Base-by-base conservation (phyloP, 2,113 vertebrate genomes). In the Gnathonemus echidnorhynchus region DNA sequence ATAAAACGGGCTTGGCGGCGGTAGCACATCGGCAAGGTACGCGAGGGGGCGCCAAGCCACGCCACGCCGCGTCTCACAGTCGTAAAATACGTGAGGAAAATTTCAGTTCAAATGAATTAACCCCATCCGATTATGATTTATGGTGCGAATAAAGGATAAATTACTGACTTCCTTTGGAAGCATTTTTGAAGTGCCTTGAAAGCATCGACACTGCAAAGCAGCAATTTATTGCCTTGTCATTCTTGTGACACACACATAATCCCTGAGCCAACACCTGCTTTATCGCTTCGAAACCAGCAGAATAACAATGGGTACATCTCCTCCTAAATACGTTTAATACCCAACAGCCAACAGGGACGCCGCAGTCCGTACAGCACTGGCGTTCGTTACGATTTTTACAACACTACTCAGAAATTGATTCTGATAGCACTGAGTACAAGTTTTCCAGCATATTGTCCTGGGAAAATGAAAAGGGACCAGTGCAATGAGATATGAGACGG, bases 161-260 rank as follows among this genome's bases (percentile, higher is more conserved):
- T 88, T 31, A 86, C 27, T 15, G 45, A 70, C 45, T 31, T 90
- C 45, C 88, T 86, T 83, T 49, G 24, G 24, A 31, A 84, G 45
- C 56, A 89, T 49, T 58, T 90, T 5, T 77, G 42, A 80, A 9
- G 10, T 35, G 89, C 52, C 80, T 50, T 66, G 53, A 58, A 89
- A 89, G 88, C 19, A n/a, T 27, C 39, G 50, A 27, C 45, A 62
- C 48, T 39, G n/a, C 50, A 85, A 62, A 27, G 50, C 80, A 89
- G 24, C 77, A 89, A 89, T 66, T 53, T 77, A 86, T 52, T 89
- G 77, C 88, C 88, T 86, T 89, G 52, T 58, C 53, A 74, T 62
- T 88, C 56, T 86, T 35, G 27, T 52, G 35, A 70, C 19, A 85
- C 84, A 9, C 80, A 49, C 83, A 90, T 49, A 53, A 48, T 62